Conservation (phyloP, 1,140 invertebrate species). For the Hylaeus volcanicus region DNA sequence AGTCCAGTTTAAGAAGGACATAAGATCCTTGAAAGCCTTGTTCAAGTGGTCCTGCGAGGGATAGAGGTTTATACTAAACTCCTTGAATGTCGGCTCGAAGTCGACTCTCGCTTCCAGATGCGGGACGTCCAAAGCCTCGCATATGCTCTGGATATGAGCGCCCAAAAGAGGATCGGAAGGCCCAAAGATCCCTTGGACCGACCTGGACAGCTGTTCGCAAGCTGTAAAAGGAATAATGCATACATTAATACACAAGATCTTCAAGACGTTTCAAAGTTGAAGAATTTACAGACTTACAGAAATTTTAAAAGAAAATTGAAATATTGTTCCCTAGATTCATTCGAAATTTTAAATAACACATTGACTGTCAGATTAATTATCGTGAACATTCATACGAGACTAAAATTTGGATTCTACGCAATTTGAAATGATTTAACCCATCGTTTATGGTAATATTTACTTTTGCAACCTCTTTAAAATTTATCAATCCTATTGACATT, state of each 20-base stretch:
- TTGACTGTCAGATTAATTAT: no score
- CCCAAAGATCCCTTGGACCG: conserved; percentile 94
- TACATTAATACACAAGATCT: background rate
- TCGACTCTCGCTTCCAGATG: conserved; percentile 91
- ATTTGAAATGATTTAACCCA: no score
- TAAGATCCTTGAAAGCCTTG: conserved; percentile 92
- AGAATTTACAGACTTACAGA: no score
- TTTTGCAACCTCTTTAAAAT: no score
- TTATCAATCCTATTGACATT: no score
- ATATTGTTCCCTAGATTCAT: no score
- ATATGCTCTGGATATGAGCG: conserved; percentile 93
- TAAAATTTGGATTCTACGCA: no score
- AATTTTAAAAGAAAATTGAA: no score
- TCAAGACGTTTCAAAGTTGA: background rate
- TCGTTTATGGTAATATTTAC: no score
- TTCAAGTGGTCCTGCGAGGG: conserved; percentile 92
- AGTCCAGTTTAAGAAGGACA: conserved; percentile 95
- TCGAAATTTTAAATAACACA: no score
- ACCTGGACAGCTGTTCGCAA: conserved; percentile 91
- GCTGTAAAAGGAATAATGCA: conserved; percentile 82
- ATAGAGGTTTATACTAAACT: conserved; percentile 95
- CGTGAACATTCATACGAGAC: no score
- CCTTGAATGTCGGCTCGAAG: conserved; percentile 84
- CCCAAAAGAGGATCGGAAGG: conserved; percentile 91
- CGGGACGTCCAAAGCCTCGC: conserved; percentile 92